These are phyloP conservation scores for Panopea generosa DNA, from an alignment of 2,888 invertebrate genomes.

Conservation along the genomic window DNA sequence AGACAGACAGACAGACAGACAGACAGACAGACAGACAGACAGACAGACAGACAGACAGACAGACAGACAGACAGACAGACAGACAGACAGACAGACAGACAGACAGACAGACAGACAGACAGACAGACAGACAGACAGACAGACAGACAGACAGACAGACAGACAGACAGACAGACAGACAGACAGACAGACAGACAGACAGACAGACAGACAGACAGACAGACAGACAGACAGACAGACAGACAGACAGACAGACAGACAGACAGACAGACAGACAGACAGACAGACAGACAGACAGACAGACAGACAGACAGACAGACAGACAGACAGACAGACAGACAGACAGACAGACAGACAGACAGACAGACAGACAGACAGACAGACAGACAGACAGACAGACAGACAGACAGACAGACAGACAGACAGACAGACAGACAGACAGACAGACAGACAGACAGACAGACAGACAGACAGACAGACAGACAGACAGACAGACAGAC, in stretches of 20 bases:
- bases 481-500: slow-evolving; percentile 72
- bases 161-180: slow-evolving; percentile 5
- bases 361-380: background rate
- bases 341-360: background rate
- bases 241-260: slow-evolving; percentile 4
- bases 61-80: no score
- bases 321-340: slow-evolving; percentile 4
- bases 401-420: background rate
- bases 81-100: no score
- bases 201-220: slow-evolving; percentile 3
- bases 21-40: no score
- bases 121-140: slow-evolving; percentile 71
- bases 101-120: background rate
- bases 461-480: background rate
- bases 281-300: background rate
- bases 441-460: no score
- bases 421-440: background rate
- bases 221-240: background rate
- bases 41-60: no score
- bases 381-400: background rate
- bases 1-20: no score
- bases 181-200: slow-evolving; percentile 2
- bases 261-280: background rate
- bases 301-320: slow-evolving; percentile 3
- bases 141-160: background rate